These are phyloP conservation scores for Nymphalis urticae DNA, from an alignment of 2,888 invertebrate genomes.

Conservation along the genomic window DNA sequence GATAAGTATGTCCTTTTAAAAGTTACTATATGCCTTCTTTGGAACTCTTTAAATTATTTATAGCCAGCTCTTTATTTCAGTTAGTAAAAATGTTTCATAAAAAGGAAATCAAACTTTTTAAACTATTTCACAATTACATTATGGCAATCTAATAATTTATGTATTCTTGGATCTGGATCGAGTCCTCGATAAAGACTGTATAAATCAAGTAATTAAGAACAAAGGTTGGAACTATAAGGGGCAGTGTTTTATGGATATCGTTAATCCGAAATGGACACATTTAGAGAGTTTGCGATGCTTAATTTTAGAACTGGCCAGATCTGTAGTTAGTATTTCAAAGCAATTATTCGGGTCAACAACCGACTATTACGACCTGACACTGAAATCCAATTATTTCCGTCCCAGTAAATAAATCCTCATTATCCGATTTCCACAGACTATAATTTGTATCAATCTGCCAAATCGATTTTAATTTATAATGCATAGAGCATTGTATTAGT, in stretches of 20 bases:
- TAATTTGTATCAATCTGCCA: not conserved
- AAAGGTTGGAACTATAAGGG: constrained; percentile 5
- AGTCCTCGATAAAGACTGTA: not conserved
- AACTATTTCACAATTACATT: not conserved
- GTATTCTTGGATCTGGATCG: not conserved
- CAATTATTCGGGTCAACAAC: constrained; percentile 46
- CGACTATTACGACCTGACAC: constrained; percentile 38
- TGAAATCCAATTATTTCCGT: constrained; percentile 39
- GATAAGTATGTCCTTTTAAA: too few relatives aligned
- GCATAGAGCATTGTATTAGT: constrained; percentile 3
- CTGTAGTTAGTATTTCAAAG: constrained; percentile 35
- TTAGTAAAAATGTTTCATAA: too few relatives aligned
- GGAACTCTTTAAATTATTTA: too few relatives aligned
- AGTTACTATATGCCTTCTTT: too few relatives aligned
- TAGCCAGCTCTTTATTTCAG: too few relatives aligned
- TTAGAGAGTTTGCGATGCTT: constrained; percentile 15
- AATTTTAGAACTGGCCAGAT: constrained; percentile 26
- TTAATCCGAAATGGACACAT: constrained; percentile 6
- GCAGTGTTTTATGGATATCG: constrained; percentile 10
- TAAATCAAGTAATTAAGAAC: not conserved
- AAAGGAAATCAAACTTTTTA: not conserved
- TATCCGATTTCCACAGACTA: constrained; percentile 13
- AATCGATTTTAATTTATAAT: constrained; percentile 5
- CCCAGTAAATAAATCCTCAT: constrained; percentile 34
- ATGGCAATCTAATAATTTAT: not conserved